Evolutionary conservation across 1,140 invertebrate genomes (phyloP).

Genomic region (Neuroterus valhalla): DNA sequence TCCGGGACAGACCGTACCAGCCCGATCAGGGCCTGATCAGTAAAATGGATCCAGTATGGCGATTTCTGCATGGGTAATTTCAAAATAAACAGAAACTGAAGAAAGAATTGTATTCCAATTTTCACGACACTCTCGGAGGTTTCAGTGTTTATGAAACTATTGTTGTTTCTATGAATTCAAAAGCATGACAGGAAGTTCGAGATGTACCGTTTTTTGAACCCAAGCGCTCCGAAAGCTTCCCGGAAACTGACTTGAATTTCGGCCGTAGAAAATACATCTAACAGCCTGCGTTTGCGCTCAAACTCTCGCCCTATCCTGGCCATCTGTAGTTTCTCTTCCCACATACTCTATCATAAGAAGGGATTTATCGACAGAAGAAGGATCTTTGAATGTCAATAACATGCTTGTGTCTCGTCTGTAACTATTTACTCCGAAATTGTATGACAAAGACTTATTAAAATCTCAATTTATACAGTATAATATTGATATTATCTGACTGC

Average conservation of each 20-base stretch:
- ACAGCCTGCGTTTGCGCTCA: conserved; percentile 6
- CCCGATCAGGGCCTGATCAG: too few relatives aligned
- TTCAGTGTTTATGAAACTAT: neutral
- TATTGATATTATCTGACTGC: neutral
- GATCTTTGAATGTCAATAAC: neutral
- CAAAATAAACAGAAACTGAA: neutral
- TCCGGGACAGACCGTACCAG: too few relatives aligned
- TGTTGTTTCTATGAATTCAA: neutral
- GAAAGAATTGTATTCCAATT: neutral
- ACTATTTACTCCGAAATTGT: neutral
- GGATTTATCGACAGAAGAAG: conserved; percentile 4
- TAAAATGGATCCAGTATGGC: too few relatives aligned
- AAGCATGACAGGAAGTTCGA: neutral
- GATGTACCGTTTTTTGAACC: neutral
- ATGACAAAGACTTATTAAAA: too few relatives aligned
- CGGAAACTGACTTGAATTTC: conserved; percentile 14
- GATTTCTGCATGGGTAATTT: too few relatives aligned
- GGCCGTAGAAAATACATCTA: neutral
- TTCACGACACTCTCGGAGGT: neutral
- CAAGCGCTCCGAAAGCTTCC: conserved; percentile 2
- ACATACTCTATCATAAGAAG: too few relatives aligned
- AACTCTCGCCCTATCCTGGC: conserved; percentile 8
- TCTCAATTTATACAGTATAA: neutral
- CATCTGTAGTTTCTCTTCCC: neutral
- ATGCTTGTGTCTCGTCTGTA: neutral